phyloP scores from a whole-genome alignment of 2,113 vertebrate species.

The Toxotes jaculatrix region DNA sequence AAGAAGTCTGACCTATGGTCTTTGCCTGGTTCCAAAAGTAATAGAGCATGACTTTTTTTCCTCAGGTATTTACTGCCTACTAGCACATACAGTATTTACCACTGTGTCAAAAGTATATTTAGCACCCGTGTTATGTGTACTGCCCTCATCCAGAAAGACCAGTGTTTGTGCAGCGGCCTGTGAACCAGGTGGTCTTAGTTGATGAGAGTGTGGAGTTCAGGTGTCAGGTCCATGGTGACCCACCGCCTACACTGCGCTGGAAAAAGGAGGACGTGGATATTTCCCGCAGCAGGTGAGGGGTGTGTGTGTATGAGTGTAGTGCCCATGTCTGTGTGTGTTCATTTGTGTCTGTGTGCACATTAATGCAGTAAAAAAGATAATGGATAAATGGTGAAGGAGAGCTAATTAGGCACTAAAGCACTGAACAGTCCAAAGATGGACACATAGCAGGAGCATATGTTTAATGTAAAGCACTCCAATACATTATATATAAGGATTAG shows the following conservation, averaged over 20 bases:
- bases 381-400: conserved; percentile 34
- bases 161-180: conserved; percentile 91
- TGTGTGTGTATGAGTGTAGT: conserved; percentile 15
- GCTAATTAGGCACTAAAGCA: conserved; percentile 38
- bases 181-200: conserved; percentile 96
- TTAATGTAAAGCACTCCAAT: conserved; percentile 13
- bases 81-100: conserved; percentile 15
- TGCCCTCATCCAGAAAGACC: conserved; percentile 88
- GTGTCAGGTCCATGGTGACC: conserved; percentile 95
- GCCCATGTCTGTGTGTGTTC: not conserved
- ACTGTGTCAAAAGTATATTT: conserved; percentile 49
- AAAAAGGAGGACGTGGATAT: conserved; percentile 93
- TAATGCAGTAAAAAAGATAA: conserved; percentile 5
- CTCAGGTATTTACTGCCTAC: not conserved
- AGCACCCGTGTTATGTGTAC: conserved; percentile 22
- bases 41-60: conserved; percentile 10
- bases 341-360: conserved; percentile 1
- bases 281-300: conserved; percentile 90
- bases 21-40: conserved; percentile 4
- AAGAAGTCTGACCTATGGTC: conserved; percentile 57
- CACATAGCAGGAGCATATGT: conserved; percentile 10
- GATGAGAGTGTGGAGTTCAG: conserved; percentile 94
- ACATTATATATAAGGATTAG: not conserved
- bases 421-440: not conserved
- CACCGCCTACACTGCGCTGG: conserved; percentile 92